Conservation (phyloP, 2,888 invertebrate species). For the Heliconius aoede region DNA sequence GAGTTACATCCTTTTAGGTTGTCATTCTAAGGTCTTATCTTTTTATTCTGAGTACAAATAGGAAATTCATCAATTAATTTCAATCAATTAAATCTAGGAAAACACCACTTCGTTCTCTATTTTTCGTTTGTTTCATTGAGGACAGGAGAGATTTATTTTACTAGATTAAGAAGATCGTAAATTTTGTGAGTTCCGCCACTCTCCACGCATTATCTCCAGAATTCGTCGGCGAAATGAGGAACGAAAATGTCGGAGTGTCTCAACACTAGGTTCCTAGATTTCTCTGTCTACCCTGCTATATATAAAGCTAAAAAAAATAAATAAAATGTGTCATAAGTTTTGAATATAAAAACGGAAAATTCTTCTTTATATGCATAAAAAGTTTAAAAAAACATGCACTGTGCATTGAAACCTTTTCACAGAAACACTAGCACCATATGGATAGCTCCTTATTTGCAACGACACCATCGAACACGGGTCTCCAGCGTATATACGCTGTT, state of each 20-base stretch:
- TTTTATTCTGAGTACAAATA: neutral
- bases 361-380: neutral
- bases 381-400: neutral
- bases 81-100: neutral
- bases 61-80: too few relatives aligned
- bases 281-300: too few relatives aligned
- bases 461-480: neutral
- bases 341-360: too few relatives aligned
- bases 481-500: constrained; percentile 26
- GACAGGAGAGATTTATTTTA: neutral
- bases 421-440: neutral
- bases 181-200: neutral
- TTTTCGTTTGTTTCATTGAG: neutral
- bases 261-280: too few relatives aligned
- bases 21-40: neutral
- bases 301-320: too few relatives aligned
- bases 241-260: too few relatives aligned
- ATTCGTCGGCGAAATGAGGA: too few relatives aligned
- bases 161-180: neutral
- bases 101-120: neutral
- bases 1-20: neutral
- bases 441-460: neutral
- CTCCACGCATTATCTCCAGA: neutral
- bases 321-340: too few relatives aligned
- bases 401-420: neutral